Percentiles rank a stretch among this genome's conserved stretches.
These are phyloP conservation scores for Tromatobia lineatoria DNA, from an alignment of 2,888 invertebrate species.

Conservation along the genomic window DNA sequence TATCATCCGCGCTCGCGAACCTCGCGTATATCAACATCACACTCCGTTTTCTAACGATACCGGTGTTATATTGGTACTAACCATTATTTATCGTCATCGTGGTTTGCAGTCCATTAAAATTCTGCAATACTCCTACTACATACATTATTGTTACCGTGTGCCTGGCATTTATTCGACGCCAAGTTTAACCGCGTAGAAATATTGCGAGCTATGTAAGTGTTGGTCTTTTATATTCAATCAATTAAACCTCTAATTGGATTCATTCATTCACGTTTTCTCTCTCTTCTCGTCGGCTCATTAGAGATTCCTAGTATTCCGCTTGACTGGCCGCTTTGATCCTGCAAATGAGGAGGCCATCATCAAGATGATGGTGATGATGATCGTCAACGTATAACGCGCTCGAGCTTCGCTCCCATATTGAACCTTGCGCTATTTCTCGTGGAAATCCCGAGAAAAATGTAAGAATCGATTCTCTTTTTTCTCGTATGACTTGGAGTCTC, in stretches of 20 bases:
- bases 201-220: constrained; percentile 14
- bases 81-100: constrained; percentile 46
- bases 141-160: constrained; percentile 9
- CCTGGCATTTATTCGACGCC: neutral
- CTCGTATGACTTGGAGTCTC: constrained; percentile 43
- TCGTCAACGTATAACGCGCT: constrained; percentile 42
- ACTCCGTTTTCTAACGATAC: constrained; percentile 9
- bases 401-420: constrained; percentile 59
- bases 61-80: constrained; percentile 8
- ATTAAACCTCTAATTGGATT: constrained; percentile 66
- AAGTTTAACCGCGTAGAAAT: neutral
- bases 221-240: constrained; percentile 54
- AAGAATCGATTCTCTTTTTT: constrained; percentile 38
- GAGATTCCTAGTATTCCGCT: constrained; percentile 59
- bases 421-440: constrained; percentile 34
- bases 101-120: constrained; percentile 33
- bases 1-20: constrained; percentile 36
- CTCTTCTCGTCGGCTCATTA: constrained; percentile 54
- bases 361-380: constrained; percentile 10
- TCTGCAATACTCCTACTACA: neutral
- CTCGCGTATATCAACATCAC: constrained; percentile 44
- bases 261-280: constrained; percentile 57
- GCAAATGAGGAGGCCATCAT: constrained; percentile 32
- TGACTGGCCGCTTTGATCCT: constrained; percentile 61
- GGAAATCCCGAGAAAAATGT: constrained; percentile 57